Evolutionary conservation across 2,113 vertebrate species (phyloP).

Genomic region (Hippocampus abdominalis): DNA sequence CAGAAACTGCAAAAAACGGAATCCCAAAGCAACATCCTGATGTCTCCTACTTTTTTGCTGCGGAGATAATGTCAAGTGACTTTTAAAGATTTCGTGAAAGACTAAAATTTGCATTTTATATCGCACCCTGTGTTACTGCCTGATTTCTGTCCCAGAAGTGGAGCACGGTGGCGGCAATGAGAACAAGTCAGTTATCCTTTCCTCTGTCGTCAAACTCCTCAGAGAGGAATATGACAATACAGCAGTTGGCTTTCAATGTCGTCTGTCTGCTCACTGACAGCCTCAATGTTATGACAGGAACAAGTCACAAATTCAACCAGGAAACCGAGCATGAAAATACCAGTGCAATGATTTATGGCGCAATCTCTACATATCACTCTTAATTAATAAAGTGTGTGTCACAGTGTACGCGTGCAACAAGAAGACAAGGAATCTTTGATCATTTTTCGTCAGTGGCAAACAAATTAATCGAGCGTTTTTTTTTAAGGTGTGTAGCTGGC

Average conservation of each 20-base stretch:
- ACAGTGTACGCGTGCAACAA: slow-evolving; percentile 18
- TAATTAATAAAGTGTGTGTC: slow-evolving; percentile 55
- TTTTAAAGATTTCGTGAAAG: slow-evolving; percentile 9
- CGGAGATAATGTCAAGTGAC: slow-evolving; percentile 18
- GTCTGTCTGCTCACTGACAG: slow-evolving; percentile 19
- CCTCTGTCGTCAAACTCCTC: slow-evolving; percentile 31
- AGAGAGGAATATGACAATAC: slow-evolving; percentile 30
- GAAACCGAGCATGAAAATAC: slow-evolving; percentile 45
- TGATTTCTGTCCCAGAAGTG: slow-evolving; percentile 27
- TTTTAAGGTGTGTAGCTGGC: slow-evolving; percentile 21
- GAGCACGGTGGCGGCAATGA: slow-evolving; percentile 34
- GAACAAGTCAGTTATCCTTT: slow-evolving; percentile 38
- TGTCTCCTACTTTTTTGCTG: slow-evolving; percentile 1
- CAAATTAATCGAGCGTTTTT: slow-evolving; percentile 49
- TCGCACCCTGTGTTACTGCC: slow-evolving; percentile 1
- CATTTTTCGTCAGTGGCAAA: slow-evolving; percentile 22
- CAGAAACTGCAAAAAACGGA: not conserved
- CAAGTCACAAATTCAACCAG: slow-evolving; percentile 49
- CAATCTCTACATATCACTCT: slow-evolving; percentile 47
- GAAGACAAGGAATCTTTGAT: slow-evolving; percentile 26
- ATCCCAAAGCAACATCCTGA: not conserved
- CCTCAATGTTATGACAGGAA: slow-evolving; percentile 38
- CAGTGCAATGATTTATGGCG: slow-evolving; percentile 55
- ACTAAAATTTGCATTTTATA: slow-evolving; percentile 28
- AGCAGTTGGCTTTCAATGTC: slow-evolving; percentile 18